These are phyloP conservation scores for Cyprinodon brontotheroides DNA, from an alignment of 2,113 vertebrate genomes.

Conservation along the genomic window DNA sequence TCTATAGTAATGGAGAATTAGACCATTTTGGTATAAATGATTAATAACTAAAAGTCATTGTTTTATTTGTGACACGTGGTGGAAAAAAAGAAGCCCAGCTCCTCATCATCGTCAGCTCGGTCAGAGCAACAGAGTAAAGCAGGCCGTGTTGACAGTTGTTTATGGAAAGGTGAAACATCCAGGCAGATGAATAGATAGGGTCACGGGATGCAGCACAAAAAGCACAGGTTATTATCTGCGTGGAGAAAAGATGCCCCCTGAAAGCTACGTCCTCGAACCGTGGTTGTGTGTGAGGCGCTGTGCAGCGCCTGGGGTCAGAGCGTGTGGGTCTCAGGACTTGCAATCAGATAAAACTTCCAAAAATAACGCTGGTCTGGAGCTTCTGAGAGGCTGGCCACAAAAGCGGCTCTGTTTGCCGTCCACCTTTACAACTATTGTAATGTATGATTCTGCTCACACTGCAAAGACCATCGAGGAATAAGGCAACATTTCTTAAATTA, in stretches of 20 bases:
- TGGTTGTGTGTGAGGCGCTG: slow-evolving; percentile 33
- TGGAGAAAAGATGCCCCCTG: slow-evolving; percentile 26
- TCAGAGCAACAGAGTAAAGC: slow-evolving; percentile 8
- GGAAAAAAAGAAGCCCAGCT: background rate
- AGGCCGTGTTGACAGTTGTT: slow-evolving; percentile 16
- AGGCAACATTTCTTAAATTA: too few relatives aligned
- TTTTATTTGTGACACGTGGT: too few relatives aligned
- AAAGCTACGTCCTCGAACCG: slow-evolving; percentile 41
- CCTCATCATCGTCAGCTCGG: background rate
- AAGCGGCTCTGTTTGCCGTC: slow-evolving; percentile 21
- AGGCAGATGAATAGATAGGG: slow-evolving; percentile 35
- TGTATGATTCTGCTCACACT: background rate
- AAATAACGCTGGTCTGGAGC: slow-evolving; percentile 16
- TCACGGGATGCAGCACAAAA: slow-evolving; percentile 47
- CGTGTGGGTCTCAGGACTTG: slow-evolving; percentile 53
- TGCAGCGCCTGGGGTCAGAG: slow-evolving; percentile 46
- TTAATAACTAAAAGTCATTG: background rate
- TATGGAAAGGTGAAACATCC: slow-evolving; percentile 36
- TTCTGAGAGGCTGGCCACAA: slow-evolving; percentile 29
- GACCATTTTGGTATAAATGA: background rate
- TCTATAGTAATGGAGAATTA: background rate
- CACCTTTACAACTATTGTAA: slow-evolving; percentile 23
- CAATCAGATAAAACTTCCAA: slow-evolving; percentile 52
- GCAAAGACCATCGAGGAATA: too few relatives aligned
- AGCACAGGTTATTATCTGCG: slow-evolving; percentile 50